Evolutionary conservation across 2,113 vertebrate genomes (phyloP), one percentile per base, ranked within the genome.

Genomic region (Phalacrocorax brasilianus): DNA sequence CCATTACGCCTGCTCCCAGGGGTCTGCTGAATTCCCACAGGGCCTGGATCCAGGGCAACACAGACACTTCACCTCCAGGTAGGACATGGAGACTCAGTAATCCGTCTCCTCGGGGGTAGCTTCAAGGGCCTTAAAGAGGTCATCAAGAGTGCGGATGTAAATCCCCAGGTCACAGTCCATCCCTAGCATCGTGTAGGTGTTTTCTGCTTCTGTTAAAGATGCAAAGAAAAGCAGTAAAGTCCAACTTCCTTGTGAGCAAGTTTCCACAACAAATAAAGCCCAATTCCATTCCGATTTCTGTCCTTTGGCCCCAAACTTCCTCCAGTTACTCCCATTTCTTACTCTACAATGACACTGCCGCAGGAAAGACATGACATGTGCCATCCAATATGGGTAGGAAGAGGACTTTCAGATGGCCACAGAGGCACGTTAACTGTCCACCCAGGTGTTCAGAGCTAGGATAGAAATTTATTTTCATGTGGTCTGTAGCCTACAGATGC

Each of bases 161-260:
- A 98, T 98, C 38, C 98, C 98, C 0, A 97, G 97, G 44, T 98
- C 97, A 2, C 94, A 42, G 38, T 98, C 97, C 7, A 40, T 75
- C 26, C 98, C 97, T 33, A 98, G 95, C 98, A 98, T 98, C 2
- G 96, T 98, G 74, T 97, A 96, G 6, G 95, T 98, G 94, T 98
- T 98, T 63, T 97, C 98, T 9, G 96, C 77, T 7, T 98, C 97
- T 98, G 88, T 9, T 56, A 3, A 53, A 79, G 52, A 56, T 7
- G 62, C 11, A 75, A 70, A 55, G 7, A 14, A 22, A 3, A 62
- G 50, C 38, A 52, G 14, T 17, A 66, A 82, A 89, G 28, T 62
- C 33, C 23, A 67, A 20, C 12, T 55, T 21, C 50, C 23, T 55
- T 0, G 0, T 12, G 11, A 66, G 17, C 18, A 66, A 33, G 7